These are phyloP conservation scores for Tetramorium bicarinatum DNA, from an alignment of 2,888 invertebrate genomes.

Conservation along the genomic window DNA sequence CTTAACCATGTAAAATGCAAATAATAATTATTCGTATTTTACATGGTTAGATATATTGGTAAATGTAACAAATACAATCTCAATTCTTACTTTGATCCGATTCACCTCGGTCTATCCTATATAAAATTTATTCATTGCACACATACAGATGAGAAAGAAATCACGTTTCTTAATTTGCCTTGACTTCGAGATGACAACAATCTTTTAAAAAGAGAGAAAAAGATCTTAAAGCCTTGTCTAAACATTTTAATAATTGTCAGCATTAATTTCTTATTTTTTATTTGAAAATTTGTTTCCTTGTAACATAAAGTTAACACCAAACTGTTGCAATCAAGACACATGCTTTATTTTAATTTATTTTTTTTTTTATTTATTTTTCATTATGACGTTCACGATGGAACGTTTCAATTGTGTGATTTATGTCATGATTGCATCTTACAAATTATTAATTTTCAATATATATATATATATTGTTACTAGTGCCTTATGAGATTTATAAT, in stretches of 20 bases:
- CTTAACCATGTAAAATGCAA: too few species aligned
- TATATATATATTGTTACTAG: not conserved
- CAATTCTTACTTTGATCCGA: too few species aligned
- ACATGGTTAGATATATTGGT: too few species aligned
- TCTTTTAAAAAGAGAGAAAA: constrained; percentile 1
- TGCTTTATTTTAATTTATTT: constrained; percentile 35
- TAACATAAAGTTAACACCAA: not conserved
- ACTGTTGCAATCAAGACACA: constrained; percentile 12
- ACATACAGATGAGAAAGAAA: not conserved
- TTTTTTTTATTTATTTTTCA: constrained; percentile 43
- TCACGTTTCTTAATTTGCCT: constrained; percentile 25
- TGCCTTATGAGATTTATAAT: constrained; percentile 6
- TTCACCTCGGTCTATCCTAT: not conserved
- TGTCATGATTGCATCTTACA: constrained; percentile 28
- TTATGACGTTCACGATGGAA: constrained; percentile 3
- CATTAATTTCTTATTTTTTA: constrained; percentile 10
- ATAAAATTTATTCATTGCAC: constrained; percentile 10
- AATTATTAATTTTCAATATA: constrained; percentile 29
- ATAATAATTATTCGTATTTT: too few species aligned
- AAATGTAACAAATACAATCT: too few species aligned
- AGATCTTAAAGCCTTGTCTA: not conserved
- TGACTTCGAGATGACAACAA: not conserved
- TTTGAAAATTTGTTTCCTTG: constrained; percentile 6
- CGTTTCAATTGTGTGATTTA: constrained; percentile 31
- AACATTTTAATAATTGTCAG: constrained; percentile 13